Conservation (phyloP, 1,140 invertebrate species). For the Papilio glaucus region DNA sequence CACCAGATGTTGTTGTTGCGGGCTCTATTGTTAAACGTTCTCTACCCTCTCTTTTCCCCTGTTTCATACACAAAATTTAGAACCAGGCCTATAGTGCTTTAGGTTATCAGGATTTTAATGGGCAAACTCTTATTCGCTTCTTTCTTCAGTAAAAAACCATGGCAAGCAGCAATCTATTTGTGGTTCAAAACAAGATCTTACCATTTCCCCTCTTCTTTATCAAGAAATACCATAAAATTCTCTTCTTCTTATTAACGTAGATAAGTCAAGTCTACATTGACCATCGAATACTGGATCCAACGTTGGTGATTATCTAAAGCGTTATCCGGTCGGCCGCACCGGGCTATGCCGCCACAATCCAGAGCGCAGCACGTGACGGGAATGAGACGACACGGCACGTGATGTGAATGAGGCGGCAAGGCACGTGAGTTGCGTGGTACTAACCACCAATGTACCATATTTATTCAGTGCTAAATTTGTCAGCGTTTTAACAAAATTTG, state of each 20-base stretch:
- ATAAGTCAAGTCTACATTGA: not conserved
- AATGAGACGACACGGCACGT: slow-evolving; percentile 21
- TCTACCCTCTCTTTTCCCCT: too few species aligned
- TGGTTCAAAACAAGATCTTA: too few species aligned
- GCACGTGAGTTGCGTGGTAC: not conserved
- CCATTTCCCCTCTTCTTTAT: too few species aligned
- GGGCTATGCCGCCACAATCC: slow-evolving; percentile 18
- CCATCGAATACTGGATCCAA: not conserved
- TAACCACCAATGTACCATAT: not conserved
- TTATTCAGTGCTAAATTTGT: not conserved
- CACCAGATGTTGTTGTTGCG: too few species aligned
- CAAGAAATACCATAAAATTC: too few species aligned
- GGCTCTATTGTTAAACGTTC: too few species aligned
- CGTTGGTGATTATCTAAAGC: slow-evolving; percentile 26
- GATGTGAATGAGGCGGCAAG: slow-evolving; percentile 6
- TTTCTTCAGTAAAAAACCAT: too few species aligned
- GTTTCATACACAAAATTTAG: too few species aligned
- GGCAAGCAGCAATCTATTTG: too few species aligned
- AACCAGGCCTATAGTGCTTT: too few species aligned
- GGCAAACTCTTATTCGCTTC: too few species aligned
- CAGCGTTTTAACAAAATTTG: not conserved
- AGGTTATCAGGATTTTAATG: too few species aligned
- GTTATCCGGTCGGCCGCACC: not conserved
- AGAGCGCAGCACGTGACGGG: slow-evolving; percentile 13
- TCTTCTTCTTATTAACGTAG: not conserved